Evolutionary conservation across 2,797 vertebrate species (phyloP), one percentile per base, ranked within the genome.

Genomic region (Erethizon dorsatum): DNA sequence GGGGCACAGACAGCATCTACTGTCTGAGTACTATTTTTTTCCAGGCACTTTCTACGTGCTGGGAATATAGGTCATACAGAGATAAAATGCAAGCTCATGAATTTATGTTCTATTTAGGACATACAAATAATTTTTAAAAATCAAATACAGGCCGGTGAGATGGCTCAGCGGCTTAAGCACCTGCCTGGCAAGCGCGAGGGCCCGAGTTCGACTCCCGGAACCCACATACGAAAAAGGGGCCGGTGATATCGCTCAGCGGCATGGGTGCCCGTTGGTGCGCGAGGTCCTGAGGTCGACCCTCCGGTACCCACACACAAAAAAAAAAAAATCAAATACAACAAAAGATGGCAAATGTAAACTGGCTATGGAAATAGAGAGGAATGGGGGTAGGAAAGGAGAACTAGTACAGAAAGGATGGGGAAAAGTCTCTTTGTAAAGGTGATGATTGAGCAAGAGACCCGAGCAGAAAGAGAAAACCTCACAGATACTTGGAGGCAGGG

Each of bases 351-450:
- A 86, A 26, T 63, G 12, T 1, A 91, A 85, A 24, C 24, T 94
- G 26, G 17, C 50, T 41, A 71, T 57, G 24, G 37, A 33, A 85
- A 14, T 50, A 79, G 41, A 75, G 6, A 92, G n/a, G 71, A 26
- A 71, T 24, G 24, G 5, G 15, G 18, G 4, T 78, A 78, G 18
- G 33, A 83, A 77, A 90, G 57, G 33, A 24, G 17, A 88, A 41
- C 41, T 89, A 26, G 37, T 63, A 88, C 52, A 90, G 86, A 67
- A 96, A 85, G 18, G 20, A 6, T 67, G 13, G 15, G n/a, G 33
- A 37, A 96, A 88, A 92, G 79, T 69, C 22, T 86, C 54, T 85
- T 88, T 91, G 41, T 65, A 78, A 78, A 28, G n/a, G 12, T 65
- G 45, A 83, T 15, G 2, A 59, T 56, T 75, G 82, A 84, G 20